Base-by-base conservation (phyloP, 2,797 vertebrate genomes). In the Labroides dimidiatus region DNA sequence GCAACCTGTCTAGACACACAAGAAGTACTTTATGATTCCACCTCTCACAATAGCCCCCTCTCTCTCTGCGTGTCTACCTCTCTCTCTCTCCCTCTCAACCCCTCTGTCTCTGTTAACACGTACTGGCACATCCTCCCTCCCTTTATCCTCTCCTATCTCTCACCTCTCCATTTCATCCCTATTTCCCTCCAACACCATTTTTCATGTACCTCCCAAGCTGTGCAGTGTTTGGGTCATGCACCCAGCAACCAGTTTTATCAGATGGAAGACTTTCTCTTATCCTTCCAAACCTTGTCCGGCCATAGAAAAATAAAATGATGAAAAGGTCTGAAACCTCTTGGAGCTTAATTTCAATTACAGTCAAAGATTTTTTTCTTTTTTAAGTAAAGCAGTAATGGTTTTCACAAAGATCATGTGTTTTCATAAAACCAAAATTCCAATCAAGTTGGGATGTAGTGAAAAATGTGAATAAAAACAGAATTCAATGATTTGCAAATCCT, bases 1-100 rank as follows among this genome's bases (percentile, higher is more conserved):
- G 94, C 92, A 93, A 91, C 93, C 93, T 94, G 94, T 95, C 93
- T 93, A 93, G 92, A 94, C 89, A 92, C 88, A 89, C 89, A 91
- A 94, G 92, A 91, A 90, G 89, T 93, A 88, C 92, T 94, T 93
- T 93, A 93, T 93, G 90, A 93, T 92, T 92, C 86, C 77, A 81
- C 85, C 85, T 87, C 84, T 87, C 85, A 81, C 81, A 77, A 72
- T 81, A 71, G 48, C 79, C 60, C 76, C 36, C 76, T 61, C 80
- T 66, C 75, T 48, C 75, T 43, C 37, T 50, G 27, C 37, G 56
- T 69, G 52, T 57, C 54, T 51, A 23, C 37, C 41, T 66, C 42
- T 54, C 57, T 19, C 44, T 41, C 53, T 43, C 53, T 13, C 64
- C 66, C 23, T 63, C 66, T 72, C 27, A 9, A 30, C 27, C 50